Conservation (phyloP, 2,888 invertebrate species). For the Erannis defoliaria region DNA sequence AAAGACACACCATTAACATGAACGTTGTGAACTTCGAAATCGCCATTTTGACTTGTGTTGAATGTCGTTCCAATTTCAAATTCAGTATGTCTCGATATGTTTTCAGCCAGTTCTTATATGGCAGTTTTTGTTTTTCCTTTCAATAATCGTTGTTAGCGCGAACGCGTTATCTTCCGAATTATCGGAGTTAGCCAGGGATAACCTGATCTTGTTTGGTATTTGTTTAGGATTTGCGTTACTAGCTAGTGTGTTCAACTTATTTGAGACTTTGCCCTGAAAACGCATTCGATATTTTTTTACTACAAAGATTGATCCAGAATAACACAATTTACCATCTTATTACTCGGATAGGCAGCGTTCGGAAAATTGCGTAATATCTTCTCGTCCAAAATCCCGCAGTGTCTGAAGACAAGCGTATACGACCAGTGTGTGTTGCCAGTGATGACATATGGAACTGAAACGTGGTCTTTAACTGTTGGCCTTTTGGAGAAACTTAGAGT, state of each 20-base stretch:
- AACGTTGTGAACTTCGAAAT: conserved; percentile 56
- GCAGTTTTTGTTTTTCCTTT: conserved; percentile 46
- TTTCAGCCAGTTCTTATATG: conserved; percentile 43
- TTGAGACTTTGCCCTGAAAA: conserved; percentile 7
- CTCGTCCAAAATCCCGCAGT: no score
- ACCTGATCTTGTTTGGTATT: conserved; percentile 13
- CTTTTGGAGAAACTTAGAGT: no score
- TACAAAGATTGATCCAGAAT: neutral
- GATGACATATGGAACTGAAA: no score
- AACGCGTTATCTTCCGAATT: conserved; percentile 32
- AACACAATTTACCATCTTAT: no score
- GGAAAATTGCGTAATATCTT: no score
- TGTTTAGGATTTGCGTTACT: conserved; percentile 27
- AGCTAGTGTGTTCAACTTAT: conserved; percentile 14
- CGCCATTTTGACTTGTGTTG: conserved; percentile 56
- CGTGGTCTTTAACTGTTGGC: no score
- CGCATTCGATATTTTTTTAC: neutral
- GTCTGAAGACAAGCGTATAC: no score
- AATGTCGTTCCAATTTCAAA: conserved; percentile 29
- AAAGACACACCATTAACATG: conserved; percentile 55
- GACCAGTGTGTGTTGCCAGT: no score
- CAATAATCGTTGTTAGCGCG: conserved; percentile 41
- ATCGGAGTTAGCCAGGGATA: conserved; percentile 39
- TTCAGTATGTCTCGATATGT: conserved; percentile 18
- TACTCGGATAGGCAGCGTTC: no score